Evolutionary conservation across 2,888 invertebrate species (phyloP).

Genomic region (Lepas anatifera): DNA sequence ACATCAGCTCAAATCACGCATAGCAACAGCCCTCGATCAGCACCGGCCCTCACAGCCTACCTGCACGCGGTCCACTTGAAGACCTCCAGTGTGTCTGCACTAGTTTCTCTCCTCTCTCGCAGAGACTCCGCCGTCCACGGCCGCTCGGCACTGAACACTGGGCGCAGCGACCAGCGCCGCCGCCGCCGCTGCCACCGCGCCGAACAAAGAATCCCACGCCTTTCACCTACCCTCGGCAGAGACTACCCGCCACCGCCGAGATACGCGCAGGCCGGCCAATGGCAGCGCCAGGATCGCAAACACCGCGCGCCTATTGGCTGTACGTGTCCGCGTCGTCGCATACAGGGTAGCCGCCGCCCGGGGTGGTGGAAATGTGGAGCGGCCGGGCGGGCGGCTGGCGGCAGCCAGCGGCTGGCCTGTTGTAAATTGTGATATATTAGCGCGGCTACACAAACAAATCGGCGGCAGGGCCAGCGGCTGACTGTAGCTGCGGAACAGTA

Average conservation of each 20-base stretch:
- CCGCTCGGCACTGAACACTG: not conserved
- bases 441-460: conserved; percentile 5
- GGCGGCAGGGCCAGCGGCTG: not conserved
- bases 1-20: not conserved
- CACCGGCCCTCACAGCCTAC: not conserved
- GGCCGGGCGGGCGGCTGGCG: no score
- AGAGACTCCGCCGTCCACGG: not conserved
- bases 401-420: not conserved
- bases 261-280: not conserved
- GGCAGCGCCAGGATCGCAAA: not conserved
- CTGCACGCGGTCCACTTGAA: not conserved
- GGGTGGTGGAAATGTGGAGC: no score
- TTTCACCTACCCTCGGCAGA: not conserved
- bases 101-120: not conserved
- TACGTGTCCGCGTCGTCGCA: not conserved
- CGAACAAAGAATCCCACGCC: conserved; percentile 4
- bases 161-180: not conserved
- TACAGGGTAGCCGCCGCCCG: not conserved
- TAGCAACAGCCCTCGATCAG: not conserved
- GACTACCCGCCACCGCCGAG: not conserved
- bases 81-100: not conserved
- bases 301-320: not conserved
- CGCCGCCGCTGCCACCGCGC: not conserved
- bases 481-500: no score
- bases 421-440: conserved; percentile 10